Evolutionary conservation across 2,888 invertebrate genomes (phyloP), one percentile per base, ranked within the genome.

Genomic region (Dermolepida albohirtum): DNA sequence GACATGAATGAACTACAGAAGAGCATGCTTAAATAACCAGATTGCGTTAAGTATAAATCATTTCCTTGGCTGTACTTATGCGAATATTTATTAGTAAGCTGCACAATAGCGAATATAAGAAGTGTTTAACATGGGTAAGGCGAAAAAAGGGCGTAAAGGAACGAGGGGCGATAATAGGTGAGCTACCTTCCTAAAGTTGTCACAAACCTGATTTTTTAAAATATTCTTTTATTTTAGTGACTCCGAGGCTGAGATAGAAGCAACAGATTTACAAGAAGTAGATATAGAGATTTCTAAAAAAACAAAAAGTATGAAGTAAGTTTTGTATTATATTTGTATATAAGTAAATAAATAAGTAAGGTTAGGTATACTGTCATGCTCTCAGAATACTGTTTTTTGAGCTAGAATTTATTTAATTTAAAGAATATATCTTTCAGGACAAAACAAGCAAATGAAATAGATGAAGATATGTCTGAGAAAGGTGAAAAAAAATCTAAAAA

Each of bases 101-200:
- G 66, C 59, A 70, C 72, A 70, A 65, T 70, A 74, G 71, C 70
- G 71, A 74, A 68, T 70, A 74, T 72, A 71, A 73, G 34, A 70
- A 71, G 57, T 68, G 57, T 75, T 71, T 74, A 78, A 74, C 74
- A 92, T 92, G 93, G 92, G 91, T 80, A 93, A 93, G 86, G 87
- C 90, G 82, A 93, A 92, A 88, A 93, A 92, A 85, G 89, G 90
- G 82, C 92, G 92, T 85, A 92, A 92, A 86, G 89, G 88, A 84
- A 88, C 87, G 81, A 87, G 88, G 80, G 90, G 89, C 74, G 92
- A 92, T 75, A 92, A 92, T 78, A 89, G 90, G 92, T 92, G 85
- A 88, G 87, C 83, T 54, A 77, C 73, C 73, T 76, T 74, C 75
- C 74, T 76, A 12, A 43, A 73, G 72, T 71, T 73, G 78, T 75